These are phyloP conservation scores for Torymus aiolomorphi DNA, from an alignment of 2,888 invertebrate species.

Conservation along the genomic window DNA sequence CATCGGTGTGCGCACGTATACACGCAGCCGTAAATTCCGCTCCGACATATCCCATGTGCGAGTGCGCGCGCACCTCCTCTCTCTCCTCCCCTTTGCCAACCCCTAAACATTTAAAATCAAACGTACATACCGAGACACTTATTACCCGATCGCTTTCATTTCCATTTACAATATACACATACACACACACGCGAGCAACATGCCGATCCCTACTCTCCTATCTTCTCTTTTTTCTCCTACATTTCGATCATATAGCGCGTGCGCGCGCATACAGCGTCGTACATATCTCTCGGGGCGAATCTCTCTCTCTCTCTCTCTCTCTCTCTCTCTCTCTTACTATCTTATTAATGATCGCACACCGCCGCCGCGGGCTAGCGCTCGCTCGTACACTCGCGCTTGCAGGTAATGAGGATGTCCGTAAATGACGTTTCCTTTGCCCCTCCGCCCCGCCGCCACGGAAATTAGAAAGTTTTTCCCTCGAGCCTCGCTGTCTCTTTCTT, in stretches of 20 bases:
- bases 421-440: constrained; percentile 61
- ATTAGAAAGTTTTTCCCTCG: constrained; percentile 50
- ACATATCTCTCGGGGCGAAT: constrained; percentile 37
- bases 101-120: background rate
- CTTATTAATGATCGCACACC: constrained; percentile 63
- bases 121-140: background rate
- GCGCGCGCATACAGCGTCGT: constrained; percentile 2
- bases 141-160: background rate
- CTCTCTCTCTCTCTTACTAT: background rate
- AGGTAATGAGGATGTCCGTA: constrained; percentile 64
- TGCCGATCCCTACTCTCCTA: too few species aligned
- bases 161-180: background rate
- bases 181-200: background rate
- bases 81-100: background rate
- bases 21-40: too few species aligned
- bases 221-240: too few species aligned
- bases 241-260: too few species aligned
- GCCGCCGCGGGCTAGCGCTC: constrained; percentile 57
- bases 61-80: background rate
- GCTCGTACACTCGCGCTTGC: constrained; percentile 19
- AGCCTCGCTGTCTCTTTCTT: background rate
- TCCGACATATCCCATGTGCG: too few species aligned
- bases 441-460: constrained; percentile 17
- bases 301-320: background rate
- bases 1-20: too few species aligned